Base-by-base conservation (phyloP, 2,797 vertebrate species). In the Otolemur crassicaudatus region DNA sequence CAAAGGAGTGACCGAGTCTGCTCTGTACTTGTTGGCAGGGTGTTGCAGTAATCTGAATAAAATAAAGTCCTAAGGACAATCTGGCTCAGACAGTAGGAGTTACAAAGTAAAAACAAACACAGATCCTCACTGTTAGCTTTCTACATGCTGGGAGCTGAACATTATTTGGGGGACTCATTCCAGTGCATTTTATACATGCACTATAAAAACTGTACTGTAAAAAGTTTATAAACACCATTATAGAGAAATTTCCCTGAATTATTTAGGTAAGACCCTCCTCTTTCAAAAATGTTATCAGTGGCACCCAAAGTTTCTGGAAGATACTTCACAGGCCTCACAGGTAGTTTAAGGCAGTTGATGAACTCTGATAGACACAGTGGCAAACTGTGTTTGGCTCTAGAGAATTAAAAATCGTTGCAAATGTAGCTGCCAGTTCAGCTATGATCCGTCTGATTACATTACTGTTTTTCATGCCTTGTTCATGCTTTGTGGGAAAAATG, bases 41-140 rank as follows among this genome's bases (percentile, higher is more conserved):
- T 90, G 43, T 60, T 94, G 88, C 83, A 96, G 94, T 93, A 43
- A 91, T 20, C 2, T 23, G 61, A 96, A 53, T 84, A 93, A 93
- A 97, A 87, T 80, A 43, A 91, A 63, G 67, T 94, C 86, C 53
- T 90, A 60, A 25, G 90, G 67, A 96, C 96, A 97, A 86, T 81
- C 53, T 83, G 95, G 19, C 72, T 96, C 61, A n/a, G 58, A 93
- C n/a, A 87, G 83, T 63, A 85, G 53, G 11, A 94, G 4, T 67
- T 94, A 84, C 82, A 87, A 73, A 95, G 58, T 58, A 65, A 77
- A 95, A 96, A 93, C 84, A 77, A 58, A 20, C 89, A 27, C 46
- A 67, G 63, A 79, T 60, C 43, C 73, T 91, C 84, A 61, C 61
- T 60, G n/a, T 86, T 80, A 70, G 63, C 88, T 19, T 72, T 90